Base-by-base conservation (phyloP, 2,113 vertebrate genomes). In the Cacatua alba region DNA sequence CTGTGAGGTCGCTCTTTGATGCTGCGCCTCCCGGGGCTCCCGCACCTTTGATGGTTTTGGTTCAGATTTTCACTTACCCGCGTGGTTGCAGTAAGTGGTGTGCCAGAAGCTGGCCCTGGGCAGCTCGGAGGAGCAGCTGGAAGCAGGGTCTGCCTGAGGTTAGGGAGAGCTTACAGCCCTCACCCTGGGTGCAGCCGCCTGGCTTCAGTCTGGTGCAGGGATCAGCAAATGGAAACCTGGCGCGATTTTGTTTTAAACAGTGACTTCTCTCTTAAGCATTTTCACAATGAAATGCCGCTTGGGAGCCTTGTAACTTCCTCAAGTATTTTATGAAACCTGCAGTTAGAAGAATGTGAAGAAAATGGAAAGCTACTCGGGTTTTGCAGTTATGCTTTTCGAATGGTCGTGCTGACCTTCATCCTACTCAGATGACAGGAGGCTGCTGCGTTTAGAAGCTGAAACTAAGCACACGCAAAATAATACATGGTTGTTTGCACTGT, bases 171-270 rank as follows among this genome's bases (percentile, higher is more conserved):
- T 43, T 5, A 17, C 9, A 6, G 44, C 25, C 5, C 18, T 18
- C 1, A 0, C 17, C 6, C 2, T 4, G 7, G 2, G 0, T 14
- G n/a, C 21, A 29, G 25, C 16, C 19, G 2, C 26, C 25, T 74
- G 26, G 0, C 17, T 55, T 37, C 2, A 1, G 33, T 1, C 31
- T 3, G 44, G 26, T 2, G 0, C 11, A 3, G 49, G 10, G 11
- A 44, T 8, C 2, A 4, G 23, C 41, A 35, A 39, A 33, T 6
- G 9, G 24, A 82, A 46, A 16, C 9, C 26, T 35, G 57, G n/a
- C 4, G 21, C 33, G 33, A 11, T 35, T 16, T 15, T 15, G 8
- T 17, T 19, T 41, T 17, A 7, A 3, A 31, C n/a, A 28, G 43
- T 26, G 31, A 5, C 13, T 43, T 49, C 29, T 48, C 11, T 39